These are phyloP conservation scores for Cydia amplana DNA, from an alignment of 1,140 invertebrate species.

Conservation along the genomic window DNA sequence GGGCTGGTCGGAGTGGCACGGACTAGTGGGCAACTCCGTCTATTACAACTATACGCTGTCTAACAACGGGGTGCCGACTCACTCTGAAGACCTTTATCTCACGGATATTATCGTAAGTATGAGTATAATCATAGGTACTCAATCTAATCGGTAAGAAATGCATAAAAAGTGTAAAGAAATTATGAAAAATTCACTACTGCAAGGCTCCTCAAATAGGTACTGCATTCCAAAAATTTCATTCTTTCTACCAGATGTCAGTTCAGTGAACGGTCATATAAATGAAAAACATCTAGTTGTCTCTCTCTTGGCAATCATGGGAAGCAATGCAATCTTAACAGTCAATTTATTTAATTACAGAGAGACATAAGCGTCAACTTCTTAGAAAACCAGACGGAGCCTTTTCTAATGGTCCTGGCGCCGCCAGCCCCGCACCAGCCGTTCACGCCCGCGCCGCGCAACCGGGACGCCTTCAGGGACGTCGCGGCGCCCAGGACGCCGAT, in stretches of 20 bases:
- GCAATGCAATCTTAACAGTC: no score
- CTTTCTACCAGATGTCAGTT: no score
- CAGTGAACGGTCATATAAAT: not conserved
- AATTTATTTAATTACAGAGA: conserved; percentile 50
- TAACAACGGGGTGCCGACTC: conserved; percentile 85
- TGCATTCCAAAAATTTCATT: not conserved
- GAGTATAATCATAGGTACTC: no score
- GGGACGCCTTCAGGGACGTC: conserved; percentile 80
- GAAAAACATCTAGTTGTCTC: no score
- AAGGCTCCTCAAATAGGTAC: no score
- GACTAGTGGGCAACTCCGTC: conserved; percentile 90
- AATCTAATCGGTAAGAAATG: no score
- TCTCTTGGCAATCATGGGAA: no score
- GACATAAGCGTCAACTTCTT: conserved; percentile 62
- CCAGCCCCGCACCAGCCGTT: conserved; percentile 93
- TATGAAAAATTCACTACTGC: no score
- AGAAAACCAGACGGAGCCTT: conserved; percentile 80
- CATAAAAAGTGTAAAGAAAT: no score
- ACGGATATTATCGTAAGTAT: conserved; percentile 83
- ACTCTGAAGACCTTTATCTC: conserved; percentile 86
- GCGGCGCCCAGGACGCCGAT: conserved; percentile 85
- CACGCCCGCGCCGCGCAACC: conserved; percentile 87
- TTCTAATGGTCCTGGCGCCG: conserved; percentile 91
- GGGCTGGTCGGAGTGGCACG: conserved; percentile 91
- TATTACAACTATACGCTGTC: conserved; percentile 95